phyloP scores from a whole-genome alignment of 2,797 vertebrate species.

The Garrulus glandarius region DNA sequence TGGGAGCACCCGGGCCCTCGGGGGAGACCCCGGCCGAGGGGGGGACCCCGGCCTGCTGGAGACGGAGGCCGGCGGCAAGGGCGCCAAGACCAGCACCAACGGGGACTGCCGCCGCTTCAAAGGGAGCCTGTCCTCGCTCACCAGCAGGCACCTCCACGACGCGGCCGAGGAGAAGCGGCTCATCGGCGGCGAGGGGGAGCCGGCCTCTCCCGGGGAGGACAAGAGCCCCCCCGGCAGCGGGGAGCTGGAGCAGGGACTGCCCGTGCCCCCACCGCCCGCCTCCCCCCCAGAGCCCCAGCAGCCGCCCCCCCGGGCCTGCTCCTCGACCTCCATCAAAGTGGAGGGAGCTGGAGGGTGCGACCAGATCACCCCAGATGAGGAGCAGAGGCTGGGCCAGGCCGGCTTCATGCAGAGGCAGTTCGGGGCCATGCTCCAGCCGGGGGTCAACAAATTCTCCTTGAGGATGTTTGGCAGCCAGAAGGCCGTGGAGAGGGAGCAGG shows the following conservation, averaged over 20 bases:
- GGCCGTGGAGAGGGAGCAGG: slow-evolving; percentile 96
- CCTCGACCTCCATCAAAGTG: slow-evolving; percentile 86
- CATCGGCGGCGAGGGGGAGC: slow-evolving; percentile 83
- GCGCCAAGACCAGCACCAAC: slow-evolving; percentile 89
- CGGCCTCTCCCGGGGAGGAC: slow-evolving; percentile 64
- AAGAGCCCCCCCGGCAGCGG: slow-evolving; percentile 13
- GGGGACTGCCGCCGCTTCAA: slow-evolving; percentile 95
- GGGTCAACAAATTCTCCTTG: slow-evolving; percentile 99
- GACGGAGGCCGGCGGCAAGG: slow-evolving; percentile 82
- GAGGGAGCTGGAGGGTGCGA: slow-evolving; percentile 88
- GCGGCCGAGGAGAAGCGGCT: slow-evolving; percentile 88
- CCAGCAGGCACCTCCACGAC: slow-evolving; percentile 89
- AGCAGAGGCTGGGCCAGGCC: slow-evolving; percentile 86
- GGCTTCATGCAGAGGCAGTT: slow-evolving; percentile 98
- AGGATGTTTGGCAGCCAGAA: slow-evolving; percentile 99
- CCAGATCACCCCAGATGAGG: slow-evolving; percentile 90
- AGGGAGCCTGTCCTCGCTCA: slow-evolving; percentile 93
- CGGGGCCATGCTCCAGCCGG: slow-evolving; percentile 96
- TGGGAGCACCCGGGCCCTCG: slow-evolving; percentile 78
- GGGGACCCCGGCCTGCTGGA: slow-evolving; percentile 82
- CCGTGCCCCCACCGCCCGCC: not conserved
- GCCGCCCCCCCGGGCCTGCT: slow-evolving; percentile 76
- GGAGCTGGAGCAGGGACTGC: slow-evolving; percentile 54
- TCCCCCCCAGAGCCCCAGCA: slow-evolving; percentile 41
- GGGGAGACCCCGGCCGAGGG: slow-evolving; percentile 80